A percentile compares a stretch with the other conserved stretches of the same genome.
Evolutionary conservation across 2,888 invertebrate species (phyloP).

Genomic region (Drosophila diplacantha): DNA sequence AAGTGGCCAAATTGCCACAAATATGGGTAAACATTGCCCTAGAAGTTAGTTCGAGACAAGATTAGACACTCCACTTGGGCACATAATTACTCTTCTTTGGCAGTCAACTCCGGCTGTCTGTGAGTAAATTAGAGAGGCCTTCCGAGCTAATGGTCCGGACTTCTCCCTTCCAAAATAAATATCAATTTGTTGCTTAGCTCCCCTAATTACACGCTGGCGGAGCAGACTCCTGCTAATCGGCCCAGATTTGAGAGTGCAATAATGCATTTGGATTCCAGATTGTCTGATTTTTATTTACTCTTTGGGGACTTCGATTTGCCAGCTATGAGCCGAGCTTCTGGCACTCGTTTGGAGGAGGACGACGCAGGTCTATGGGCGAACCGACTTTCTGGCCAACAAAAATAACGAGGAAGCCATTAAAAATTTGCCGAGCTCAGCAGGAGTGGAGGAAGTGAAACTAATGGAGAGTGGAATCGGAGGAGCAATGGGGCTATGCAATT

Average conservation of each 20-base stretch:
- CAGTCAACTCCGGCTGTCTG: constrained; percentile 8
- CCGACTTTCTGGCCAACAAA: constrained; percentile 19
- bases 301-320: constrained; percentile 23
- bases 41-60: not conserved
- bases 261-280: constrained; percentile 23
- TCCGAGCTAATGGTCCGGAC: constrained; percentile 4
- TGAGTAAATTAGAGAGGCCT: constrained; percentile 11
- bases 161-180: constrained; percentile 24
- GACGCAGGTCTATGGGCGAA: constrained; percentile 10
- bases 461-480: constrained; percentile 12
- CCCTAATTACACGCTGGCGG: constrained; percentile 26
- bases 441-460: constrained; percentile 18
- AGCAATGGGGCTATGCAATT: constrained; percentile 42
- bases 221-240: constrained; percentile 8
- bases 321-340: constrained; percentile 13
- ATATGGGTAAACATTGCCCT: not conserved
- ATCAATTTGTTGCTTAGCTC: constrained; percentile 30
- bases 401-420: constrained; percentile 35
- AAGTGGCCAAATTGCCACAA: not conserved
- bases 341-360: constrained; percentile 12
- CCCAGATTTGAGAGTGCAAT: constrained; percentile 24
- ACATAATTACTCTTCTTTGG: constrained; percentile 15
- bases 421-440: constrained; percentile 36
- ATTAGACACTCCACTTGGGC: constrained; percentile 10
- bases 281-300: constrained; percentile 16